A percentile compares a stretch with the other conserved stretches of the same genome.
Conservation (phyloP, 2,888 invertebrate species). For the Adineta ricciae region DNA sequence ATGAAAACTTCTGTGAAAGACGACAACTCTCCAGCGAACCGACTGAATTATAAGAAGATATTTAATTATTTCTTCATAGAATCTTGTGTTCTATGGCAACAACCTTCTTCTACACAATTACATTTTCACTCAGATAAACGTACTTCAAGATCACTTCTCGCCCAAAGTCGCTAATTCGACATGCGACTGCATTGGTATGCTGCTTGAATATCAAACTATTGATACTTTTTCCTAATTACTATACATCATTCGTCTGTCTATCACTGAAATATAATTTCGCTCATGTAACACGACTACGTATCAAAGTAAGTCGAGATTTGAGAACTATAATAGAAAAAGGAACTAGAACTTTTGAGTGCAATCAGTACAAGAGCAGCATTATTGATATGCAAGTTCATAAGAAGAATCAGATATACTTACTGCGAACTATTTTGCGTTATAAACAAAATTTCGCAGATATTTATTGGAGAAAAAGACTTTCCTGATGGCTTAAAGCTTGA, state of each 20-base stretch:
- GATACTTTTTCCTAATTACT: slow-evolving; percentile 45
- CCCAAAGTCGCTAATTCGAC: slow-evolving; percentile 49
- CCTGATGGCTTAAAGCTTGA: too few species aligned
- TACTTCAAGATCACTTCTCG: slow-evolving; percentile 44
- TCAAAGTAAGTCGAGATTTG: slow-evolving; percentile 40
- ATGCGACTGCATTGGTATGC: slow-evolving; percentile 49
- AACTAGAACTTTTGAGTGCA: not conserved
- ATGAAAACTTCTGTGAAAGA: too few species aligned
- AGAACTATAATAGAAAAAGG: too few species aligned
- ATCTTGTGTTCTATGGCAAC: not conserved
- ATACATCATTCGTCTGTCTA: slow-evolving; percentile 45
- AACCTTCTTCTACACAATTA: too few species aligned
- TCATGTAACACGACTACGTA: slow-evolving; percentile 47
- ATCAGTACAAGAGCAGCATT: slow-evolving; percentile 10
- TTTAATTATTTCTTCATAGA: too few species aligned
- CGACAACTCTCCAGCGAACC: too few species aligned
- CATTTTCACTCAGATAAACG: too few species aligned
- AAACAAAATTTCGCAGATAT: too few species aligned
- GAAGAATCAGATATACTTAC: not conserved
- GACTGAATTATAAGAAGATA: too few species aligned
- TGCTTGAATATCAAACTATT: slow-evolving; percentile 46
- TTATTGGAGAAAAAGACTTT: too few species aligned
- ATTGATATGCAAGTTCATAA: not conserved
- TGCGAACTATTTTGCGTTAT: too few species aligned
- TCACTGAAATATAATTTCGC: slow-evolving; percentile 43